phyloP scores from a whole-genome alignment of 2,113 vertebrate species.

The Bagarius yarrelli region DNA sequence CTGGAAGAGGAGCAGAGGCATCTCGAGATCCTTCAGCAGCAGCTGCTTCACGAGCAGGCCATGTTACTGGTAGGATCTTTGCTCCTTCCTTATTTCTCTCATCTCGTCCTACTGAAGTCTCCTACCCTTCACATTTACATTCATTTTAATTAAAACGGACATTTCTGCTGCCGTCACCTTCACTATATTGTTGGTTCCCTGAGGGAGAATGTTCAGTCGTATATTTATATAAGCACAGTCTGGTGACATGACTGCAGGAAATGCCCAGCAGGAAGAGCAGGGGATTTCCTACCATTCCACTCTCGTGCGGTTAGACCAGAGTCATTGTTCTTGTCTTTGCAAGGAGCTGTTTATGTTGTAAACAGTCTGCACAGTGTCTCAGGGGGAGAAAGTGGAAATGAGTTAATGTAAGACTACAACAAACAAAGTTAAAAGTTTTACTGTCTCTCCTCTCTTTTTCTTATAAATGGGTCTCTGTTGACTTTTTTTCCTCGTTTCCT shows the following conservation, averaged over 20 bases:
- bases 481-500: not conserved
- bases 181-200: not conserved
- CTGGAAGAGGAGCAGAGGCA: constrained; percentile 99
- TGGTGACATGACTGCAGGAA: constrained; percentile 21
- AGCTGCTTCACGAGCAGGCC: constrained; percentile 99
- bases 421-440: constrained; percentile 30
- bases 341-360: constrained; percentile 29
- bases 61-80: constrained; percentile 88
- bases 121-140: not conserved
- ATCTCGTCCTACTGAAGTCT: not conserved
- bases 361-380: constrained; percentile 14
- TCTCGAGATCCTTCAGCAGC: constrained; percentile 97
- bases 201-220: not conserved
- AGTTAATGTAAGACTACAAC: constrained; percentile 12
- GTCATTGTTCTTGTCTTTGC: constrained; percentile 41
- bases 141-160: no score
- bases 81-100: not conserved
- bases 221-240: constrained; percentile 4
- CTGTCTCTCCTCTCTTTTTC: not conserved
- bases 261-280: constrained; percentile 18
- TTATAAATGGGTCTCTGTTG: not conserved
- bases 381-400: constrained; percentile 36
- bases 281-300: constrained; percentile 31
- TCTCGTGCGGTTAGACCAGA: not conserved
- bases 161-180: not conserved